Evolutionary conservation across 1,140 invertebrate species (phyloP).

Genomic region (Micrasema minimum): DNA sequence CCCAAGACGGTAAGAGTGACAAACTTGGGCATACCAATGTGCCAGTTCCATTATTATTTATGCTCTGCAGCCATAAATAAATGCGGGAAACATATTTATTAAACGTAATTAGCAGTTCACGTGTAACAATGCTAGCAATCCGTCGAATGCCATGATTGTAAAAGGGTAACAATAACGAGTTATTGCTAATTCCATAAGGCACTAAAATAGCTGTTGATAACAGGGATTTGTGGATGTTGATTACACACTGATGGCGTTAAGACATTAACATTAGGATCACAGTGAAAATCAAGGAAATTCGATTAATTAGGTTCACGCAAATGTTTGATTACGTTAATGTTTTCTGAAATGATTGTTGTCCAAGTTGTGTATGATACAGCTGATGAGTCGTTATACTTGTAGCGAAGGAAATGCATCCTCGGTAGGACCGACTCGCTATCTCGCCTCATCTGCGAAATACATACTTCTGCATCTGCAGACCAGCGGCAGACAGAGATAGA

Average conservation of each 20-base stretch:
- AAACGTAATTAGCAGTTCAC: conserved; percentile 20
- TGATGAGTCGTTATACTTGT: conserved; percentile 6
- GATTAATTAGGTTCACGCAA: no score
- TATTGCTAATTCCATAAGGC: no score
- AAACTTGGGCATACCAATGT: conserved; percentile 3
- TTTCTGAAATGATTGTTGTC: conserved; percentile 4
- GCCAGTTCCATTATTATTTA: neutral
- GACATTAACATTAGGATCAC: no score
- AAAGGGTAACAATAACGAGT: neutral
- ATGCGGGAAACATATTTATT: conserved; percentile 5
- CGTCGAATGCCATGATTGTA: neutral
- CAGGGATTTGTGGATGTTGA: no score
- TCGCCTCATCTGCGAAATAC: conserved; percentile 15
- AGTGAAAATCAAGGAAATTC: no score
- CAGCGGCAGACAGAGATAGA: neutral
- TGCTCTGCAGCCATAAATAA: conserved; percentile 17
- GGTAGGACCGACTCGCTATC: conserved; percentile 25
- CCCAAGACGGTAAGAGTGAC: neutral
- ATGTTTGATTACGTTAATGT: no score
- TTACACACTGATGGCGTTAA: no score
- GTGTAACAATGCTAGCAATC: conserved; percentile 7
- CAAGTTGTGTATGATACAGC: conserved; percentile 18
- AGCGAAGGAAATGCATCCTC: conserved; percentile 22
- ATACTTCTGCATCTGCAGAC: conserved; percentile 24
- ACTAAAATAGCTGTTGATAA: no score